These are phyloP conservation scores for Centruroides sculpturatus DNA, from an alignment of 1,140 invertebrate species.

Conservation along the genomic window DNA sequence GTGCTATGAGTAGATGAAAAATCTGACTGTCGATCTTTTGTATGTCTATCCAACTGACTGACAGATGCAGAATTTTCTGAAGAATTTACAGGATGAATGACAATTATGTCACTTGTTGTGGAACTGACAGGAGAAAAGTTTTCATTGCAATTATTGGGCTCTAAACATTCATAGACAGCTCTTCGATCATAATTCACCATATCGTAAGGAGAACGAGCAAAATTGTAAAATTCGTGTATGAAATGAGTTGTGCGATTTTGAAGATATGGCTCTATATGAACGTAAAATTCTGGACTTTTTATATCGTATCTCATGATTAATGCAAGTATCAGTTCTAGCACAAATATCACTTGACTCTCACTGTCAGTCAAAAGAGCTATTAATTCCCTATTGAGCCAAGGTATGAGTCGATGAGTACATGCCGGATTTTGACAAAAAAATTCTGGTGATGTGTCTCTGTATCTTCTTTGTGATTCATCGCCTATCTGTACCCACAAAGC, in stretches of 20 bases:
- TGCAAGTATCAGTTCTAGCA: constrained; percentile 51
- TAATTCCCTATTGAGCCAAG: constrained; percentile 77
- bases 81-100: not conserved
- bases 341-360: constrained; percentile 39
- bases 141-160: constrained; percentile 3
- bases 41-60: too few species aligned
- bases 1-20: not conserved
- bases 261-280: constrained; percentile 30
- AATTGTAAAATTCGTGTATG: constrained; percentile 73
- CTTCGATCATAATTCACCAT: constrained; percentile 46
- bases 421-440: constrained; percentile 59
- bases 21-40: too few species aligned
- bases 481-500: constrained; percentile 54
- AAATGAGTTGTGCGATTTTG: constrained; percentile 46
- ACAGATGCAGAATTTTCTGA: too few species aligned
- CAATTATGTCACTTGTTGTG: constrained; percentile 3
- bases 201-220: constrained; percentile 68
- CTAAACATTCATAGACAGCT: constrained; percentile 25
- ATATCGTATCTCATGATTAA: constrained; percentile 53
- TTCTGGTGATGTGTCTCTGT: constrained; percentile 51
- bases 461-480: constrained; percentile 42
- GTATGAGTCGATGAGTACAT: constrained; percentile 59
- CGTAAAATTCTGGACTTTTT: constrained; percentile 51
- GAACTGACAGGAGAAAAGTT: not conserved
- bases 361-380: constrained; percentile 44